Conservation (phyloP, 2,888 invertebrate species). For the Myopa testacea region DNA sequence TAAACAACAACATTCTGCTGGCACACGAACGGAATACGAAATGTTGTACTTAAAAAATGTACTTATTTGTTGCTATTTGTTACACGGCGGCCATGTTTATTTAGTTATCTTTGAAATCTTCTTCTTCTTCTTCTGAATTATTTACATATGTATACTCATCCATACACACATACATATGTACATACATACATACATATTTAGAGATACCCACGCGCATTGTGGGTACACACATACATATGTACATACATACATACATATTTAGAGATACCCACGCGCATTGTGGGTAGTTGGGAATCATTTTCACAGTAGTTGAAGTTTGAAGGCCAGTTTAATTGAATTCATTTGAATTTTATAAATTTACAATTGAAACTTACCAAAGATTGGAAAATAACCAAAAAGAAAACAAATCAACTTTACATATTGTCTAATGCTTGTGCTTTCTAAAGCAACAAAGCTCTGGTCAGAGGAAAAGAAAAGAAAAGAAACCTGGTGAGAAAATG, state of each 20-base stretch:
- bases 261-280: neutral
- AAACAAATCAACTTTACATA: too few species aligned
- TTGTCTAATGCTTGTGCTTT: too few species aligned
- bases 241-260: neutral
- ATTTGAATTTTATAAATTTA: neutral
- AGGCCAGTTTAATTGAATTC: neutral
- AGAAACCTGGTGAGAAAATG: too few species aligned
- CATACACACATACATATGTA: neutral
- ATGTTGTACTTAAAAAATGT: constrained; percentile 16
- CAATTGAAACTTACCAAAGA: neutral
- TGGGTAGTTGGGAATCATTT: neutral
- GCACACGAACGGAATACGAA: constrained; percentile 31
- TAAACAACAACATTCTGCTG: constrained; percentile 13
- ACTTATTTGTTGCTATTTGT: constrained; percentile 25
- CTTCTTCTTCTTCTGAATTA: constrained; percentile 20
- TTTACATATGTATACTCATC: constrained; percentile 22
- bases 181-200: neutral
- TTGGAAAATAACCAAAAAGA: too few species aligned
- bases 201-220: neutral
- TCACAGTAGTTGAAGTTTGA: neutral
- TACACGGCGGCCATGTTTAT: constrained; percentile 32
- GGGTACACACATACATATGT: neutral
- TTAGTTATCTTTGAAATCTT: constrained; percentile 21
- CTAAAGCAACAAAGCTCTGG: too few species aligned
- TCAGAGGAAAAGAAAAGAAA: too few species aligned